phyloP scores from a whole-genome alignment of 2,888 invertebrate species.

The Nematopogon swammerdamellus region DNA sequence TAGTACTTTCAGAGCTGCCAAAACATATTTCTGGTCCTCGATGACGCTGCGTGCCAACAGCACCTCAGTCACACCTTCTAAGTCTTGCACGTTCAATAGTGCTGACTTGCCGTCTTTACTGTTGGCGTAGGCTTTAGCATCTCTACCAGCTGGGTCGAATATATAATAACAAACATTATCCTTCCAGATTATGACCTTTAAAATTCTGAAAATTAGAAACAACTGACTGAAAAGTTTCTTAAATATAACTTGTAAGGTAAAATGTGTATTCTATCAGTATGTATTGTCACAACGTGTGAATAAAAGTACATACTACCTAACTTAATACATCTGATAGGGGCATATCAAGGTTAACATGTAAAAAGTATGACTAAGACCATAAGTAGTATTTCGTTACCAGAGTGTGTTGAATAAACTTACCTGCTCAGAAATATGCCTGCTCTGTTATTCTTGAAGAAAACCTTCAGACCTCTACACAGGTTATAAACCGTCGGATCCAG shows the following conservation, averaged over 20 bases:
- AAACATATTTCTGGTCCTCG: constrained; percentile 45
- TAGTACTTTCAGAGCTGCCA: constrained; percentile 44
- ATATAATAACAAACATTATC: constrained; percentile 58
- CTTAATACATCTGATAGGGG: too few species aligned
- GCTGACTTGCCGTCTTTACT: constrained; percentile 50
- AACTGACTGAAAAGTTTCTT: neutral
- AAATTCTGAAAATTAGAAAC: constrained; percentile 21
- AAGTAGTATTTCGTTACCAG: too few species aligned
- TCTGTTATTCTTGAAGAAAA: constrained; percentile 51
- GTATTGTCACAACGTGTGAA: too few species aligned
- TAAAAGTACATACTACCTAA: too few species aligned
- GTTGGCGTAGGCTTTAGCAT: constrained; percentile 47
- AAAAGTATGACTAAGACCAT: too few species aligned
- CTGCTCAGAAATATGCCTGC: constrained; percentile 48
- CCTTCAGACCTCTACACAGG: constrained; percentile 50
- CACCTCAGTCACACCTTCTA: constrained; percentile 45
- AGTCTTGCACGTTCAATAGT: constrained; percentile 52
- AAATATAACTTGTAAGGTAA: constrained; percentile 1
- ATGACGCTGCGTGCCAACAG: constrained; percentile 43
- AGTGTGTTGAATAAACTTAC: constrained; percentile 17
- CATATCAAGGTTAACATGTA: too few species aligned
- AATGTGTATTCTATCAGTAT: too few species aligned
- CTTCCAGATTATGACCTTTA: constrained; percentile 57
- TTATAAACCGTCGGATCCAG: constrained; percentile 43
- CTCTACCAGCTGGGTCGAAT: constrained; percentile 61